phyloP scores from a whole-genome alignment of 64 coral and sea anemone genomes.

The Orbicella faveolata region DNA sequence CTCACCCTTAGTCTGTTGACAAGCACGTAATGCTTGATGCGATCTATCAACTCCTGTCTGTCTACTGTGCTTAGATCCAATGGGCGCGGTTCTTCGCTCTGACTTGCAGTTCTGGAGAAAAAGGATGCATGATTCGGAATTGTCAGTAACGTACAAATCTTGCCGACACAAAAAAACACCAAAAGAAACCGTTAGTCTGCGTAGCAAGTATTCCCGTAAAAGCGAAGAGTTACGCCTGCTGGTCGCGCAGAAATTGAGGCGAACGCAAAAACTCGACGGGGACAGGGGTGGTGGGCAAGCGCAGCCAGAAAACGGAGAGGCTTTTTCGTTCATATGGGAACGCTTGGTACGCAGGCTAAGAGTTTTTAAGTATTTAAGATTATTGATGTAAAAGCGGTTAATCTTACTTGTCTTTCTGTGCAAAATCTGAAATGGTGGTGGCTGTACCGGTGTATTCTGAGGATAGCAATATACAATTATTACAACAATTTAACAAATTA shows the following conservation, averaged over 20 bases:
- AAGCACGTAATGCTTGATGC: conserved; percentile 90
- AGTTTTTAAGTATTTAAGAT: too few species aligned
- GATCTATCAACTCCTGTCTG: conserved; percentile 79
- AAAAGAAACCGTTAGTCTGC: too few species aligned
- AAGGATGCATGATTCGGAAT: background rate
- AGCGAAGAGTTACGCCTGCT: too few species aligned
- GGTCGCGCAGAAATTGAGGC: too few species aligned
- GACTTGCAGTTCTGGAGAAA: background rate
- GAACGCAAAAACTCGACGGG: too few species aligned
- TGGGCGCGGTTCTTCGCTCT: background rate
- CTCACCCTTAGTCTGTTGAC: conserved; percentile 92
- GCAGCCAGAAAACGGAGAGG: too few species aligned
- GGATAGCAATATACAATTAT: background rate
- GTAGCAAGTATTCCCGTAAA: too few species aligned
- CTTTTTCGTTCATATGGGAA: too few species aligned
- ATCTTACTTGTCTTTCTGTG: conserved; percentile 53
- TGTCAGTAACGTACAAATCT: too few species aligned
- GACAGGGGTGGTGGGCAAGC: too few species aligned
- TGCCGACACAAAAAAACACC: too few species aligned
- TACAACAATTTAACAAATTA: background rate
- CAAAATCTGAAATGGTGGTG: conserved; percentile 58
- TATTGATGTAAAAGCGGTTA: background rate
- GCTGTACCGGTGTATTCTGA: conserved; percentile 83
- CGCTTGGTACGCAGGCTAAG: too few species aligned
- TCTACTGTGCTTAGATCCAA: conserved; percentile 81